Evolutionary conservation across 2,888 invertebrate genomes (phyloP).

Genomic region (Criorhina ranunculi): DNA sequence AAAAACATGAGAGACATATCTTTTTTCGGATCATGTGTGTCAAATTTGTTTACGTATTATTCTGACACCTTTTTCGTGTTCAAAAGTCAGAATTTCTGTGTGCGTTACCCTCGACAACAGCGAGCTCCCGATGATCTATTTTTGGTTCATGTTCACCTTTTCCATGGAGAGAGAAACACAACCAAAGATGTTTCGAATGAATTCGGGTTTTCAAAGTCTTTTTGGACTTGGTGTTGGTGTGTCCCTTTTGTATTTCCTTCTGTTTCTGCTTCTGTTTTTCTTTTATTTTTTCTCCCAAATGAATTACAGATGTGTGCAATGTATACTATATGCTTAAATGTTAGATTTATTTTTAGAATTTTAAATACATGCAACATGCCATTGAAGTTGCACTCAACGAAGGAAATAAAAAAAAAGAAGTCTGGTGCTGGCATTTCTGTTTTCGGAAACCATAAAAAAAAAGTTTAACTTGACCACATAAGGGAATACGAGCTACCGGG

Average conservation of each 20-base stretch:
- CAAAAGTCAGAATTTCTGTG: slow-evolving; percentile 11
- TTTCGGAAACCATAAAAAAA: slow-evolving; percentile 59
- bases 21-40: slow-evolving; percentile 14
- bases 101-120: neutral
- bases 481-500: slow-evolving; percentile 54
- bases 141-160: slow-evolving; percentile 47
- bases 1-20: slow-evolving; percentile 23
- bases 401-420: slow-evolving; percentile 46
- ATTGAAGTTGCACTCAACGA: slow-evolving; percentile 36
- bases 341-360: slow-evolving; percentile 58
- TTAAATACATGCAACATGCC: slow-evolving; percentile 52
- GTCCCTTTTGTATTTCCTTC: slow-evolving; percentile 6
- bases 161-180: slow-evolving; percentile 7
- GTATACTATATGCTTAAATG: slow-evolving; percentile 27
- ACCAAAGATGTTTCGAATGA: slow-evolving; percentile 1
- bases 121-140: slow-evolving; percentile 23
- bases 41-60: slow-evolving; percentile 42
- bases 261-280: slow-evolving; percentile 13
- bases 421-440: slow-evolving; percentile 20
- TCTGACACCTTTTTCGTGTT: slow-evolving; percentile 37
- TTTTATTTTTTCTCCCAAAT: slow-evolving; percentile 38
- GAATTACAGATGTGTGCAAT: slow-evolving; percentile 60
- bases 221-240: neutral
- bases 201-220: neutral
- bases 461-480: slow-evolving; percentile 53